Conservation (phyloP, 1,140 invertebrate species). For the Condylostylus longicornis region DNA sequence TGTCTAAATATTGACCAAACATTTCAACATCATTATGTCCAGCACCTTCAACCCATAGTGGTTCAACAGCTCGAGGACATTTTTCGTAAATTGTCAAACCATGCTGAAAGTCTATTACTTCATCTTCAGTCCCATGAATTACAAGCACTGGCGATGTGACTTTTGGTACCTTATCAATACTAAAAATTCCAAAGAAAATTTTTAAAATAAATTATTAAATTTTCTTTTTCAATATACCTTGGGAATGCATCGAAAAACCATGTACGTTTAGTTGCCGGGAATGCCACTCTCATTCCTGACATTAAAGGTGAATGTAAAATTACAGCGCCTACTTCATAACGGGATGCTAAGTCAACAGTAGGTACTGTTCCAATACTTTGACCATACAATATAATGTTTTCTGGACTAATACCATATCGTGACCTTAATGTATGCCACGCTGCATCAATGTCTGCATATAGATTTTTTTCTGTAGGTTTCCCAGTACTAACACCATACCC, state of each 20-base stretch:
- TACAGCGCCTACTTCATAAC: slow-evolving; percentile 49
- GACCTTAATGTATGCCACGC: slow-evolving; percentile 47
- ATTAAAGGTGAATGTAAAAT: slow-evolving; percentile 56
- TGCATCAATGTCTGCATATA: slow-evolving; percentile 60
- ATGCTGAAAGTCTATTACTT: slow-evolving; percentile 58
- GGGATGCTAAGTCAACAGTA: slow-evolving; percentile 48
- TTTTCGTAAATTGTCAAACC: slow-evolving; percentile 53
- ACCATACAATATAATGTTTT: slow-evolving; percentile 59
- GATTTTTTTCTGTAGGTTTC: slow-evolving; percentile 58
- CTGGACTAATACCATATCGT: slow-evolving; percentile 45
- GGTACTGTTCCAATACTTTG: slow-evolving; percentile 55
- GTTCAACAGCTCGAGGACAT: slow-evolving; percentile 50
- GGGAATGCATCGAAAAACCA: slow-evolving; percentile 63
- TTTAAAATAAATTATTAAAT: neutral
- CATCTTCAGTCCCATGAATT: slow-evolving; percentile 65
- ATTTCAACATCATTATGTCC: slow-evolving; percentile 98
- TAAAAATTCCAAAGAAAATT: slow-evolving; percentile 8
- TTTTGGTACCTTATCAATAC: slow-evolving; percentile 49
- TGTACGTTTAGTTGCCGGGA: slow-evolving; percentile 52
- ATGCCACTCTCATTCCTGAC: slow-evolving; percentile 55
- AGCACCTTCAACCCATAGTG: slow-evolving; percentile 63
- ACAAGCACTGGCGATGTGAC: slow-evolving; percentile 56
- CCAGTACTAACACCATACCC: slow-evolving; percentile 46
- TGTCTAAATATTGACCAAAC: slow-evolving; percentile 87
- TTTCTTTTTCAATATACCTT: slow-evolving; percentile 1